These are phyloP conservation scores for Rugalucina vietnamica DNA, from an alignment of 2,888 invertebrate species.

Conservation along the genomic window DNA sequence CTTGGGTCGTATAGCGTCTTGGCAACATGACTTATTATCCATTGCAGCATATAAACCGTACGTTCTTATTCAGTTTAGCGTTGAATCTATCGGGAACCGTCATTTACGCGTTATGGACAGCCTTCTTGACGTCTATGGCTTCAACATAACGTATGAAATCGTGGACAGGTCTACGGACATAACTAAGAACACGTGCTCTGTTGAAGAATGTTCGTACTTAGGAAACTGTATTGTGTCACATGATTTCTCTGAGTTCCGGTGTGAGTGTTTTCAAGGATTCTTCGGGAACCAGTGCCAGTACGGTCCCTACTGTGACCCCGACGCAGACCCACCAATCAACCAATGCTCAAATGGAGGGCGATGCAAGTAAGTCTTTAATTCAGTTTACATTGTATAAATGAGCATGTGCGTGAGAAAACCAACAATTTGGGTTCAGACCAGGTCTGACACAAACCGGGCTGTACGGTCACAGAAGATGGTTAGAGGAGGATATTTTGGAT, in stretches of 20 bases:
- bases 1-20: constrained; percentile 72
- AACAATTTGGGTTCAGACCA: too few relatives aligned
- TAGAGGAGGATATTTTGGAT: too few relatives aligned
- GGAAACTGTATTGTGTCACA: constrained; percentile 91
- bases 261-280: constrained; percentile 91
- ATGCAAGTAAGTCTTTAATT: constrained; percentile 89
- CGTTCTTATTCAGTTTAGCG: constrained; percentile 91
- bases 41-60: constrained; percentile 87
- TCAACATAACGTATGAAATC: constrained; percentile 96
- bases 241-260: constrained; percentile 87
- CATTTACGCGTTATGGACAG: constrained; percentile 93
- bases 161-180: constrained; percentile 83
- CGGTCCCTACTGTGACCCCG: constrained; percentile 91
- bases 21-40: constrained; percentile 70
- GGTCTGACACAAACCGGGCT: too few relatives aligned
- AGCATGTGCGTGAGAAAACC: too few relatives aligned
- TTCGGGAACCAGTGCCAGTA: constrained; percentile 91
- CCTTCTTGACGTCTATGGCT: constrained; percentile 93
- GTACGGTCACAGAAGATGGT: too few relatives aligned
- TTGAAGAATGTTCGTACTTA: constrained; percentile 92
- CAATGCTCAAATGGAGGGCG: constrained; percentile 92
- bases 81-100: constrained; percentile 86
- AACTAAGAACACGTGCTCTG: constrained; percentile 87
- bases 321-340: constrained; percentile 85
- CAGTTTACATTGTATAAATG: too few relatives aligned